Evolutionary conservation across 30 jellyfish, hydroid and myxozoan genomes (phyloP), one percentile per base, ranked within the genome.

Genomic region (Aurelia sp.): DNA sequence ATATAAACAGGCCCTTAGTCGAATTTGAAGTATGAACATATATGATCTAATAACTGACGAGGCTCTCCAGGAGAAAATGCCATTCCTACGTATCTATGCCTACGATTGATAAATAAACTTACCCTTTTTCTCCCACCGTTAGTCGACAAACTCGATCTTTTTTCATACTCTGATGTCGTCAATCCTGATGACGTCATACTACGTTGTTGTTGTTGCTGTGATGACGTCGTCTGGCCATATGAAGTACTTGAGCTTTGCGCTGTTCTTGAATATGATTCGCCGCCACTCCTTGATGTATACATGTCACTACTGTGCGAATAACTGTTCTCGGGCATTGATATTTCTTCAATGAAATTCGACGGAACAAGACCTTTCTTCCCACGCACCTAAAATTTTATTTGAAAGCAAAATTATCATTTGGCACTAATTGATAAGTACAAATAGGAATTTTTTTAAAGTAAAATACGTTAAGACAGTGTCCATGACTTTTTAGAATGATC

Each of bases 281-380:
- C 74, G 53, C 71, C 77, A 59, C 69, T 65, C 8, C 87, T 62
- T 24, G 76, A 58, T 7, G 88, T 13, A 19, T 73, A 65, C 48
- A 50, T 59, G 12, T 72, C 72, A 35, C 88, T 33, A 8, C 80
- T 74, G 22, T 83, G 41, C 24, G 93, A 40, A 44, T 69, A 59
- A 67, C 84, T 72, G 53, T 62, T 73, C 22, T 84, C 88, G 17
- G 90, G 78, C 69, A 86, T 70, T 35, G 96, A 55, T 0, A 86
- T 86, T 44, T 86, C 96, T 86, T 95, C 99, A 30, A 95, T 88
- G 86, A 95, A 95, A 84, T 95, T 95, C 58, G 99, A 95, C 4
- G 99, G 99, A 48, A 95, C 97, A 61, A 95, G 60, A 13, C 99
- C 99, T 65, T 81, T 85, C 92, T 85, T 89, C 16, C 97, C 99